Conservation (phyloP, 2,797 vertebrate species). For the Salarias fasciatus region DNA sequence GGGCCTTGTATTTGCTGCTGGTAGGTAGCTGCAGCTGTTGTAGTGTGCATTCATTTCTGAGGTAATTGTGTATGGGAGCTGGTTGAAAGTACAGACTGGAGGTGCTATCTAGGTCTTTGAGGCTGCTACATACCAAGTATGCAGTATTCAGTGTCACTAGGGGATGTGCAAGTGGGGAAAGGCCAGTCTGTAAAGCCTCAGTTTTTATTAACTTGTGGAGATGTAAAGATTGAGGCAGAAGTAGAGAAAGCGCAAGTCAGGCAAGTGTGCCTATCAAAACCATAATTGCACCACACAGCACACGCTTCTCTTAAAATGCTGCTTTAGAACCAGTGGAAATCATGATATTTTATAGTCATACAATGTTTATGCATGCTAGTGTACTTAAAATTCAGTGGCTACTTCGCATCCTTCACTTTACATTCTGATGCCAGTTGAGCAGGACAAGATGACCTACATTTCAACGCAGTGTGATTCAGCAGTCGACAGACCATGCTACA, state of each 20-base stretch:
- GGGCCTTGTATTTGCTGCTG: not conserved
- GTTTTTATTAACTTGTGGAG: constrained; percentile 57
- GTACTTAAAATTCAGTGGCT: not conserved
- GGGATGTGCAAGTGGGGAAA: constrained; percentile 31
- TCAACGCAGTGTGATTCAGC: not conserved
- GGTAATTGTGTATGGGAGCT: not conserved
- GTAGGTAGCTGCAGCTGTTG: not conserved
- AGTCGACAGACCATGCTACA: constrained; percentile 7
- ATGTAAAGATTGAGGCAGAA: constrained; percentile 33
- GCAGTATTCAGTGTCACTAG: constrained; percentile 36
- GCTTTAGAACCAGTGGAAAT: constrained; percentile 57
- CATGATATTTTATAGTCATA: too few relatives aligned
- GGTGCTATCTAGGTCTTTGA: constrained; percentile 20
- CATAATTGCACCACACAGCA: constrained; percentile 56
- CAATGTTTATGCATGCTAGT: too few relatives aligned
- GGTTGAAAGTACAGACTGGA: constrained; percentile 10
- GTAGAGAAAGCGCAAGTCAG: constrained; percentile 17
- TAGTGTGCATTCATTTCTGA: constrained; percentile 2
- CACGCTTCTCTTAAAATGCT: constrained; percentile 49
- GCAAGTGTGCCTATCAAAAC: constrained; percentile 61
- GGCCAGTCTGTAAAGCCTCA: constrained; percentile 42
- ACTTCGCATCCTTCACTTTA: not conserved
- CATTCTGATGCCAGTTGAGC: constrained; percentile 8
- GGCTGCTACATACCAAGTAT: constrained; percentile 23
- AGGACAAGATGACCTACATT: constrained; percentile 4